These are phyloP conservation scores for Hycleus cichorii DNA, from an alignment of 1,140 invertebrate species.

Conservation along the genomic window DNA sequence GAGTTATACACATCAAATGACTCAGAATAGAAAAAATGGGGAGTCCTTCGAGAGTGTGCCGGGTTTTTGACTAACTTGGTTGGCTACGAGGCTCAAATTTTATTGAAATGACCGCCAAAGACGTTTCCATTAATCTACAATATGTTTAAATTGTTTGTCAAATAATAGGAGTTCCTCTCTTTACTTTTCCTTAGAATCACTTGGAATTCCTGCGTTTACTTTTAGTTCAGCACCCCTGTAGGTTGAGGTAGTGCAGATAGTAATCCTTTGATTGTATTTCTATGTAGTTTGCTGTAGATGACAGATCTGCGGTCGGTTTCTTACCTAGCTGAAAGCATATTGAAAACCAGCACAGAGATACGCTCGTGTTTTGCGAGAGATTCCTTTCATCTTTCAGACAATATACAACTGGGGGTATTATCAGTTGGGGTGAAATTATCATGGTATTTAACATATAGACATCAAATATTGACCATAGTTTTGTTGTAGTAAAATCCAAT, in stretches of 20 bases:
- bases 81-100: background rate
- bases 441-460: background rate
- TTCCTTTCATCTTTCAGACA: conserved; percentile 7
- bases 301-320: conserved; percentile 22
- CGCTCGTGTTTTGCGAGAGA: conserved; percentile 1
- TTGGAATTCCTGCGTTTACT: background rate
- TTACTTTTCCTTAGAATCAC: background rate
- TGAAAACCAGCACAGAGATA: conserved; percentile 2
- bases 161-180: background rate
- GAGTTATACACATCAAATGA: too few species aligned
- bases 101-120: background rate
- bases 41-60: too few species aligned
- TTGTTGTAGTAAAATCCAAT: too few species aligned
- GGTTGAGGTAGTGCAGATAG: too few species aligned
- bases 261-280: conserved; percentile 27
- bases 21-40: too few species aligned
- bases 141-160: too few species aligned
- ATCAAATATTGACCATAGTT: background rate
- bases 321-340: conserved; percentile 12
- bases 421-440: background rate
- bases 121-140: too few species aligned
- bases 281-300: conserved; percentile 21
- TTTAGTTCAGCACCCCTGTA: too few species aligned
- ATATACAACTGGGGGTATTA: background rate
- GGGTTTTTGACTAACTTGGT: background rate